Evolutionary conservation across 1,140 invertebrate species (phyloP), one percentile per base, ranked within the genome.

Genomic region (Bombus waltoni): DNA sequence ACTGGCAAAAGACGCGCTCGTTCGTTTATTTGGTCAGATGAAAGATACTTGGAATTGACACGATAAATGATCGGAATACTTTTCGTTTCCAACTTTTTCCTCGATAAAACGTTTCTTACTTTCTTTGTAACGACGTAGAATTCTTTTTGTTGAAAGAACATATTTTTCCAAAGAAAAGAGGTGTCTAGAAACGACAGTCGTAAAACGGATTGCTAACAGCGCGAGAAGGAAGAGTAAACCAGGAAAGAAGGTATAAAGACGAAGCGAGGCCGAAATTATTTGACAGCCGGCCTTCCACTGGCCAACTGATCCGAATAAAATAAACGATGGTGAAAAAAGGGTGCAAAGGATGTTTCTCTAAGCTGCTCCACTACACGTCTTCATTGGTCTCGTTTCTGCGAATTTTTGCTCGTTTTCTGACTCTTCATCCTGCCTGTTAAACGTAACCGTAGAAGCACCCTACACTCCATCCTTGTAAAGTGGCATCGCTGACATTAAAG

Each of bases 231-330:
- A 8, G 38, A 57, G 42, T 2, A 5, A 32, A 4, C 35, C 10
- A 32, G 15, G 25, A 40, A n/a, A 42, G 38, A 38, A 57, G 44
- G 22, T 13, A 18, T 22, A 32, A 59, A 44, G 53, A 40, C 5
- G 40, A 53, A 25, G 68, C 25, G 28, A 32, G 65, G 83, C 22
- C 72, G 68, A 80, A 85, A 80, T 79, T 85, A 85, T 84, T 79
- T 79, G 82, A 71, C 82, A 84, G 62, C n/a, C 11, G 47, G 76
- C 47, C 47, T 72, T 84, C 53, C 53, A 53, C 47, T 40, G 18
- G 42, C 18, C 1, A 53, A 35, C 53, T 72, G 80, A 72, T 85
- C 66, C 72, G 53, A 80, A 85, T 80, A 72, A 85, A 85, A 72
- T 70, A 80, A 80, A 80, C 72, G 57, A 57, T 44, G 3, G 28